These are phyloP conservation scores for Eolophus roseicapilla DNA, from an alignment of 2,113 vertebrate genomes.

Conservation along the genomic window DNA sequence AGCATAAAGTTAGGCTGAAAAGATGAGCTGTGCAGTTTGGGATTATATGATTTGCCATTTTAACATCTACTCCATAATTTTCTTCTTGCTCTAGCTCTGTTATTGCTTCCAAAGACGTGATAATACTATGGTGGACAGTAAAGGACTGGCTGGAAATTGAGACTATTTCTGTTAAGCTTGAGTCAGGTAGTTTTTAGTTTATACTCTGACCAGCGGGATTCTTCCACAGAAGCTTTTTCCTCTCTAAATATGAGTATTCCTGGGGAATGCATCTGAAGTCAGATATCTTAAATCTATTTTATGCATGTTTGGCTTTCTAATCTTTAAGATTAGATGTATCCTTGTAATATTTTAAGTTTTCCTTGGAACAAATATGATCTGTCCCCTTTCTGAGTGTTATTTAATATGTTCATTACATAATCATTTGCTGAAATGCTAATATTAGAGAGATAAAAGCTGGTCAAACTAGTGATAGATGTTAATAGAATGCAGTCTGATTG, in stretches of 20 bases:
- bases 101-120: neutral
- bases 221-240: neutral
- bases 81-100: neutral
- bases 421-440: neutral
- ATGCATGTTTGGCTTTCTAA: neutral
- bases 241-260: neutral
- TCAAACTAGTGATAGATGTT: neutral
- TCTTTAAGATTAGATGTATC: neutral
- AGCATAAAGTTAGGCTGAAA: neutral
- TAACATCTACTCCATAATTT: neutral
- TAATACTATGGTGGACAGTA: neutral
- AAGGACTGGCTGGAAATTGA: neutral
- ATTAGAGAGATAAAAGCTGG: neutral
- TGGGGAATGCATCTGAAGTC: neutral
- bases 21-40: neutral
- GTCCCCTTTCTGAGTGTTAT: neutral
- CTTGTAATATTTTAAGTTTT: neutral
- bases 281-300: neutral
- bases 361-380: neutral
- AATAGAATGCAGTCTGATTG: neutral
- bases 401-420: neutral
- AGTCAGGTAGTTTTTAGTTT: neutral
- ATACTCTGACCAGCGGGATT: neutral
- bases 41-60: neutral
- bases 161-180: neutral